Evolutionary conservation across 2,888 invertebrate species (phyloP), one percentile per base, ranked within the genome.

Genomic region (Lapara coniferarum): DNA sequence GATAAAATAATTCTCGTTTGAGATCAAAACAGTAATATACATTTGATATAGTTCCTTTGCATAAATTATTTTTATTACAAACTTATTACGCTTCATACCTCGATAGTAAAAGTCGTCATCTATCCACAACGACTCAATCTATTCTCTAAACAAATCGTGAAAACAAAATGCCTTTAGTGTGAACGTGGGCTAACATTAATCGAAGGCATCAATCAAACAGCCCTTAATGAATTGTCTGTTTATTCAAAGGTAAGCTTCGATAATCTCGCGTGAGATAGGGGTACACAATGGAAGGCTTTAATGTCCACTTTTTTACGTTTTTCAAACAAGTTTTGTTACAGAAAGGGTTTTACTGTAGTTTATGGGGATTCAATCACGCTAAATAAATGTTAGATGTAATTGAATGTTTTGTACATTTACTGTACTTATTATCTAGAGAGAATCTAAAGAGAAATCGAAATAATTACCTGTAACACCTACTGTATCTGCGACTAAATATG

Each of bases 141-240:
- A 49, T 63, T 63, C 44, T 53, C 37, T n/a, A 12, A 52, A 68
- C n/a, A 57, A 59, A 16, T 76, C 74, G 75, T 78, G 74, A 72
- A 78, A 73, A 77, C 70, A 69, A 71, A 55, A 55, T 19, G 55
- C 19, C 73, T 75, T 77, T 75, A 77, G 79, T 71, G 46, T 55
- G 53, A 46, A 69, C 19, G 46, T 49, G 51, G 58, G 85, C 84
- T 85, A 81, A 86, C 73, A 82, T 84, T 85, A 87, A 89, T 87
- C 85, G 79, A 76, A 66, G 69, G 73, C 87, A 90, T 90, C 89
- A 86, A 89, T 91, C 91, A 90, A 85, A 79, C 71, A 70, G 76
- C 77, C 80, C 85, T 80, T 91, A 89, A 91, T 90, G 85, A 90
- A 89, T 89, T 80, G 82, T 82, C 78, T 79, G 81, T 87, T 85